These are phyloP conservation scores for Hipparchia sbordonii DNA, from an alignment of 2,888 invertebrate genomes.

Conservation along the genomic window DNA sequence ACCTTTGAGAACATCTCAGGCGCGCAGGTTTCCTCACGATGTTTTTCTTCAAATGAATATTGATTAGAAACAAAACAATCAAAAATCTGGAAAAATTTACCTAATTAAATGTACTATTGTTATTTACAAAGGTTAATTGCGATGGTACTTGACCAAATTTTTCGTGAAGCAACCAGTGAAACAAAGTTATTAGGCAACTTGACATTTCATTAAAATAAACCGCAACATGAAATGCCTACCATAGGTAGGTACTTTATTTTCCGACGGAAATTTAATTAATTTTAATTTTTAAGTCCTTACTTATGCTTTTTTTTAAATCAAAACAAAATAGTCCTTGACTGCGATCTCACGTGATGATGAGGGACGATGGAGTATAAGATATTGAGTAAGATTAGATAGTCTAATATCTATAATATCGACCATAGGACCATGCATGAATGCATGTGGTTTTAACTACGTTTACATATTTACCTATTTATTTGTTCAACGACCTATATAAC, in stretches of 20 bases:
- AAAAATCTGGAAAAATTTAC: neutral
- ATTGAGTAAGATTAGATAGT: no score
- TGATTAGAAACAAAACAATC: neutral
- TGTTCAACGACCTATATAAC: neutral
- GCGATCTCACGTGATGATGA: no score
- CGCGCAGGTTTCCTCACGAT: no score
- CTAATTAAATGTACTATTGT: neutral
- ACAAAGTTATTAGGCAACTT: conserved; percentile 1
- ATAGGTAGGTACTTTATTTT: neutral
- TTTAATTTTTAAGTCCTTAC: neutral
- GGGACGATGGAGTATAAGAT: no score
- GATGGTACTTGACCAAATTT: conserved; percentile 7
- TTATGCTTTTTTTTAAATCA: no score
- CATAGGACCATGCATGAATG: neutral
- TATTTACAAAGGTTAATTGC: neutral
- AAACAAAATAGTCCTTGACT: no score
- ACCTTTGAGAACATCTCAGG: no score
- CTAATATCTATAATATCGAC: no score
- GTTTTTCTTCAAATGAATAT: no score
- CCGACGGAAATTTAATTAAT: conserved; percentile 4
- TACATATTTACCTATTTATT: neutral
- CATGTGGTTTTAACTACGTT: neutral
- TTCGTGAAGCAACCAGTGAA: conserved; percentile 3
- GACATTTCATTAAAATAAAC: conserved; percentile 16
- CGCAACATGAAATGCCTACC: conserved; percentile 4